Evolutionary conservation across 1,140 invertebrate genomes (phyloP).

Genomic region (Pseudobourletiella spinata): DNA sequence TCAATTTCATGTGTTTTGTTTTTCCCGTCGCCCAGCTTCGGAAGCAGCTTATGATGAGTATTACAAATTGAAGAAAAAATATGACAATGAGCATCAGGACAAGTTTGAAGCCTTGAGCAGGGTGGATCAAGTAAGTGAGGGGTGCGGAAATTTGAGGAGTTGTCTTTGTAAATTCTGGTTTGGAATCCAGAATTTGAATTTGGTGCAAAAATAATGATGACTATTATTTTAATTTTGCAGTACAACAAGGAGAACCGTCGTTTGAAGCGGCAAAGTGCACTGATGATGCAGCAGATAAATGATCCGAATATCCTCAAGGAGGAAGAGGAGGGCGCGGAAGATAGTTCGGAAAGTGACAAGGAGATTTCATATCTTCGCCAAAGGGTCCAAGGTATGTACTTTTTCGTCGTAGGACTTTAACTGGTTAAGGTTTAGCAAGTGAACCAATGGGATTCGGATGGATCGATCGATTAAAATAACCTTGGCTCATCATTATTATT

Average conservation of each 20-base stretch:
- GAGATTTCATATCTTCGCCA: constrained; percentile 32
- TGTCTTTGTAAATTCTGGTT: background rate
- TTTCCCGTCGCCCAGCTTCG: no score
- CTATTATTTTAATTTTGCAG: constrained; percentile 1
- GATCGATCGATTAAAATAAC: no score
- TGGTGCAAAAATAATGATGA: background rate
- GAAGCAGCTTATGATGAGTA: constrained; percentile 34
- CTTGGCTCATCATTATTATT: background rate
- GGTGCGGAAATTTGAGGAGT: background rate
- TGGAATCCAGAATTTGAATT: no score
- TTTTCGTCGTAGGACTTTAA: background rate
- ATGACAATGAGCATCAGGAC: constrained; percentile 27
- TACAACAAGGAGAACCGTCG: constrained; percentile 35
- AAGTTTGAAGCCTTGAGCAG: constrained; percentile 32
- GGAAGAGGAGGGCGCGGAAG: constrained; percentile 8
- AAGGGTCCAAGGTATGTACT: constrained; percentile 28
- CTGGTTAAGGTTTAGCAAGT: no score
- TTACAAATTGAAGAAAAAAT: constrained; percentile 32
- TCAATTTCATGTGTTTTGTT: no score
- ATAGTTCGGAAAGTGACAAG: constrained; percentile 25
- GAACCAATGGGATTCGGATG: no score
- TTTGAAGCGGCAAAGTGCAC: constrained; percentile 28
- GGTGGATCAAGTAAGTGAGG: constrained; percentile 33
- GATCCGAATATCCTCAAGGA: constrained; percentile 14
- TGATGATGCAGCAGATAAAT: constrained; percentile 32